These are phyloP conservation scores for Acanthoscelides obtectus DNA, from an alignment of 2,888 invertebrate species.

Conservation along the genomic window DNA sequence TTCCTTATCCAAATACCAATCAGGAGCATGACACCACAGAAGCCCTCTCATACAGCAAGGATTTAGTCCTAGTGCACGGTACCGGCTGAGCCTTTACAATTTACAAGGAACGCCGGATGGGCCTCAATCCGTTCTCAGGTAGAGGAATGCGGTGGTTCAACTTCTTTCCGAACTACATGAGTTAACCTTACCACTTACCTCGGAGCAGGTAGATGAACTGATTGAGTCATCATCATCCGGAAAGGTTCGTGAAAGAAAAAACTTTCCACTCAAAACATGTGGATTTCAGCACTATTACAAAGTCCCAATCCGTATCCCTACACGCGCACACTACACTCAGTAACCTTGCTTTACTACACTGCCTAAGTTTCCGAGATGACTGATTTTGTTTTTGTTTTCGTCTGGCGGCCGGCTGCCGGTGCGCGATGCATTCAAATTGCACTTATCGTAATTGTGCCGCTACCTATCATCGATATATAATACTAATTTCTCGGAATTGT, in stretches of 20 bases:
- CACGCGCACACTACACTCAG: background rate
- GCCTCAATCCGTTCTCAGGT: background rate
- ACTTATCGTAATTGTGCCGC: too few relatives aligned
- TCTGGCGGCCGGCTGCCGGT: background rate
- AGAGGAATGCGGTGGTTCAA: background rate
- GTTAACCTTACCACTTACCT: background rate
- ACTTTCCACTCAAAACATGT: background rate
- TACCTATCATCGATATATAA: too few relatives aligned
- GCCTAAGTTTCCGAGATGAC: background rate
- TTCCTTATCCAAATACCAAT: background rate
- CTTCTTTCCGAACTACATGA: background rate
- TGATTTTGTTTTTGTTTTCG: background rate
- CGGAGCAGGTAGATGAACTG: background rate
- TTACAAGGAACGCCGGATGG: background rate
- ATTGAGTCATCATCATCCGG: background rate
- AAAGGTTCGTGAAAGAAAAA: background rate
- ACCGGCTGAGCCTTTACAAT: background rate
- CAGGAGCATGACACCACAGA: background rate
- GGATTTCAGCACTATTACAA: background rate
- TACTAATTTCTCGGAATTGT: background rate
- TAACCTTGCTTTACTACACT: background rate
- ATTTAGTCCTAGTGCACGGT: background rate
- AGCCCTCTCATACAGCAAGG: background rate
- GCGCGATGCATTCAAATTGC: background rate
- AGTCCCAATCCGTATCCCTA: background rate